These are phyloP conservation scores for Pagetopsis macropterus DNA, from an alignment of 2,797 vertebrate species.

Conservation along the genomic window DNA sequence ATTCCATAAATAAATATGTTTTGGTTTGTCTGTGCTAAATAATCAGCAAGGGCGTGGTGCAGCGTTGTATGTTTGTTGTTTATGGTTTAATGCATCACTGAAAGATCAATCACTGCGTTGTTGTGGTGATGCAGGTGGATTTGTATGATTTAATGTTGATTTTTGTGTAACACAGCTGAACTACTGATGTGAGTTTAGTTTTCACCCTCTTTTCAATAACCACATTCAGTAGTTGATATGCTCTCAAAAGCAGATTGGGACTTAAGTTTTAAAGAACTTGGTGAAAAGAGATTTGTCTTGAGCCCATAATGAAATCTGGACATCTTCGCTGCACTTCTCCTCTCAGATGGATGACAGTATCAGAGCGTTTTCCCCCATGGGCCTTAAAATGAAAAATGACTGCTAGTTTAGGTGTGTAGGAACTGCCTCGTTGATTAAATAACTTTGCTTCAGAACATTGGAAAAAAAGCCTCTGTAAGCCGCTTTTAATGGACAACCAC, in stretches of 20 bases:
- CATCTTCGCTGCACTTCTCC: constrained; percentile 59
- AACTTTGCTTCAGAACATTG: constrained; percentile 82
- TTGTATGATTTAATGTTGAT: not conserved
- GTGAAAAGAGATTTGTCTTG: constrained; percentile 25
- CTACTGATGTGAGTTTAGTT: not conserved
- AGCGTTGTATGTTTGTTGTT: not conserved
- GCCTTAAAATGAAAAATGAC: constrained; percentile 83
- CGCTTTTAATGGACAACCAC: constrained; percentile 87
- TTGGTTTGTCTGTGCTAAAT: not conserved
- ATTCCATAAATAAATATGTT: not conserved
- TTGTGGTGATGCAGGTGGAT: not conserved
- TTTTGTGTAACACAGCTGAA: not conserved
- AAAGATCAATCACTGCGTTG: not conserved
- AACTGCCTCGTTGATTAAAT: constrained; percentile 86
- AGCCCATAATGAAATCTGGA: constrained; percentile 31
- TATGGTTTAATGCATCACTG: too few species aligned
- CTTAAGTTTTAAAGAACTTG: constrained; percentile 15
- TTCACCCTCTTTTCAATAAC: constrained; percentile 8
- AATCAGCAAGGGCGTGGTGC: not conserved
- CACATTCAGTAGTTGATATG: not conserved
- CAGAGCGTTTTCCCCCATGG: constrained; percentile 75
- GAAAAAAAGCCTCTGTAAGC: constrained; percentile 86
- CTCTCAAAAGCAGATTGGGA: constrained; percentile 6
- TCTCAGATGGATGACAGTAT: constrained; percentile 81
- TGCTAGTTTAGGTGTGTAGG: constrained; percentile 81